These are phyloP conservation scores for Notechis scutatus DNA, from an alignment of 2,113 vertebrate genomes.

Conservation along the genomic window DNA sequence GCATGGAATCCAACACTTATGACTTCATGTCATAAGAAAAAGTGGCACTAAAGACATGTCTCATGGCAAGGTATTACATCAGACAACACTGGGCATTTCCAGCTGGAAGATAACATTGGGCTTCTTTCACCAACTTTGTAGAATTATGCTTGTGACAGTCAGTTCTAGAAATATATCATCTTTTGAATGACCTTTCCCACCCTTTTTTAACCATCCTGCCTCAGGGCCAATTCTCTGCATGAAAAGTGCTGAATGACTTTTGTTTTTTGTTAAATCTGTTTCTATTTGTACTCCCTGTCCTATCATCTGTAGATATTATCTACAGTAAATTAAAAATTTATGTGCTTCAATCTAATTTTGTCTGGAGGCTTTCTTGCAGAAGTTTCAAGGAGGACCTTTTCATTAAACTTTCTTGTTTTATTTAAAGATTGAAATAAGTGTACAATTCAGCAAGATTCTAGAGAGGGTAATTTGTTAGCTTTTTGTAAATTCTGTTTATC, in stretches of 20 bases:
- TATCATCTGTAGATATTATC: constrained; percentile 36
- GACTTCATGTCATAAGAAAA: background rate
- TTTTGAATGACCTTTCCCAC: constrained; percentile 18
- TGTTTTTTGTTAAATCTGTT: constrained; percentile 24
- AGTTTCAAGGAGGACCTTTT: constrained; percentile 21
- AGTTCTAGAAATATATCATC: background rate
- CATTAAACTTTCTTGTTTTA: constrained; percentile 28
- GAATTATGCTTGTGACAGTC: constrained; percentile 10
- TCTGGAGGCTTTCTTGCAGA: constrained; percentile 20
- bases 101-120: background rate
- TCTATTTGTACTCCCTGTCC: constrained; percentile 18
- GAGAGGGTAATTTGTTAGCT: background rate
- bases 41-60: background rate
- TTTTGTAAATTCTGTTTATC: constrained; percentile 11
- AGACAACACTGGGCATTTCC: background rate
- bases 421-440: constrained; percentile 15
- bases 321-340: constrained; percentile 36
- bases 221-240: constrained; percentile 24
- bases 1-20: background rate
- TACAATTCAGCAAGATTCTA: background rate
- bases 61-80: background rate
- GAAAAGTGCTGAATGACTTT: constrained; percentile 30
- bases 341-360: constrained; percentile 35
- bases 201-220: constrained; percentile 8
- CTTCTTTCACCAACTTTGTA: background rate